These are phyloP conservation scores for Pentamera pediparva DNA, from an alignment of 53 echinoderm and acorn worm species.

Conservation along the genomic window DNA sequence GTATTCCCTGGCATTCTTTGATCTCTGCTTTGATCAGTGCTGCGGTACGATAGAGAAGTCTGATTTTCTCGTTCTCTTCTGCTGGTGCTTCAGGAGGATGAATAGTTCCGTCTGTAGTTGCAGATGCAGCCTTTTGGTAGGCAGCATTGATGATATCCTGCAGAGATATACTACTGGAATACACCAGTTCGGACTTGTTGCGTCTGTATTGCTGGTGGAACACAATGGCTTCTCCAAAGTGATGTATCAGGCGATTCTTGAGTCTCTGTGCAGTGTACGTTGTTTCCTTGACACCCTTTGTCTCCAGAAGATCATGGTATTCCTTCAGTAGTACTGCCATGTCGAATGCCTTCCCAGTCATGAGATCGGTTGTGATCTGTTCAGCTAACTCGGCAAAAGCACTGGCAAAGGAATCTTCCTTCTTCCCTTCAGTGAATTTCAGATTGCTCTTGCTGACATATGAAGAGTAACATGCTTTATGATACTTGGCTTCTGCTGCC, in stretches of 20 bases:
- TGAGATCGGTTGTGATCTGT: background rate
- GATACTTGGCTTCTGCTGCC: conserved; percentile 36
- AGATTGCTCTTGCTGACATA: conserved; percentile 33
- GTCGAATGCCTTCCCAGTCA: conserved; percentile 1
- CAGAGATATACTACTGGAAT: background rate
- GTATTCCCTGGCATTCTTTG: background rate
- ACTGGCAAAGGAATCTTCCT: background rate
- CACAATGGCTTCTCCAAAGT: background rate
- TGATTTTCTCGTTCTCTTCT: background rate
- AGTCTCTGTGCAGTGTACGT: conserved; percentile 6
- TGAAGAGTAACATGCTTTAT: conserved; percentile 25
- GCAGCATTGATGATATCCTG: conserved; percentile 7
- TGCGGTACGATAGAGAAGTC: background rate
- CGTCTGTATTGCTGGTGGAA: background rate
- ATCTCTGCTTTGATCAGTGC: background rate
- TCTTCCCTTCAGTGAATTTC: background rate
- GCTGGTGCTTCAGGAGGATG: background rate
- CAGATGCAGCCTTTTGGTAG: background rate
- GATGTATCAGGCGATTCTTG: background rate
- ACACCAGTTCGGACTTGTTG: background rate
- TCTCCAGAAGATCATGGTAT: background rate
- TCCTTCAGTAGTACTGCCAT: background rate
- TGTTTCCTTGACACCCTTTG: background rate
- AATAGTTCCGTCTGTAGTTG: background rate
- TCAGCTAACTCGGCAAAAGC: conserved; percentile 6